These are phyloP conservation scores for Notothenia coriiceps DNA, from an alignment of 2,113 vertebrate genomes.

Conservation along the genomic window DNA sequence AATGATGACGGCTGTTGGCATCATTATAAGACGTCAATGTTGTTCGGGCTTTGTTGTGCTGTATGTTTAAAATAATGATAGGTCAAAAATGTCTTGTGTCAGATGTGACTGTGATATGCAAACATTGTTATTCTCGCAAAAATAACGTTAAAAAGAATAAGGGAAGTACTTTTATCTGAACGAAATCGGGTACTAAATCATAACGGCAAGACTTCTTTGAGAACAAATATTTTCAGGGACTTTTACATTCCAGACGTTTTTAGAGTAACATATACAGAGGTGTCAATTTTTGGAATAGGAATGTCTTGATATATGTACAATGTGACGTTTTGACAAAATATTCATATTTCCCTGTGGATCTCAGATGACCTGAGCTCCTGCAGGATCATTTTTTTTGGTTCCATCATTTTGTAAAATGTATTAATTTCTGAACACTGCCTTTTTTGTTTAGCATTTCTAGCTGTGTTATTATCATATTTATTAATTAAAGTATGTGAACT, in stretches of 20 bases:
- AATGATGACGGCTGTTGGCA: neutral
- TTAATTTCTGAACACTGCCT: conserved; percentile 66
- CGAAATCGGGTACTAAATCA: neutral
- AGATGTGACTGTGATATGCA: neutral
- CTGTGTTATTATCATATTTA: conserved; percentile 14
- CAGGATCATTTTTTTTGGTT: conserved; percentile 11
- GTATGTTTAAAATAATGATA: neutral
- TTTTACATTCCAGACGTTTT: neutral
- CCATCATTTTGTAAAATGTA: conserved; percentile 28
- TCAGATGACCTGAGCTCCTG: conserved; percentile 18
- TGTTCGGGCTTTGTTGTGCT: neutral
- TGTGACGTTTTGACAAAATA: conserved; percentile 3
- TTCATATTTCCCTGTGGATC: neutral
- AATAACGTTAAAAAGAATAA: conserved; percentile 3
- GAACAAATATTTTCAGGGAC: neutral
- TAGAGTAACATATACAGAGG: neutral
- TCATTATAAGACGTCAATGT: conserved; percentile 18
- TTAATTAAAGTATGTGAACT: conserved; percentile 27
- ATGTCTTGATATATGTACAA: neutral
- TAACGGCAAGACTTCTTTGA: no score
- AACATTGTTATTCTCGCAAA: neutral
- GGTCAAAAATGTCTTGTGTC: conserved; percentile 9
- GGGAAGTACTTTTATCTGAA: neutral
- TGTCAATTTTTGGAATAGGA: neutral
- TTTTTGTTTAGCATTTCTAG: conserved; percentile 38